Evolutionary conservation across 2,797 vertebrate genomes (phyloP), one percentile per base, ranked within the genome.

Genomic region (Paratrypauchen microcephalus): DNA sequence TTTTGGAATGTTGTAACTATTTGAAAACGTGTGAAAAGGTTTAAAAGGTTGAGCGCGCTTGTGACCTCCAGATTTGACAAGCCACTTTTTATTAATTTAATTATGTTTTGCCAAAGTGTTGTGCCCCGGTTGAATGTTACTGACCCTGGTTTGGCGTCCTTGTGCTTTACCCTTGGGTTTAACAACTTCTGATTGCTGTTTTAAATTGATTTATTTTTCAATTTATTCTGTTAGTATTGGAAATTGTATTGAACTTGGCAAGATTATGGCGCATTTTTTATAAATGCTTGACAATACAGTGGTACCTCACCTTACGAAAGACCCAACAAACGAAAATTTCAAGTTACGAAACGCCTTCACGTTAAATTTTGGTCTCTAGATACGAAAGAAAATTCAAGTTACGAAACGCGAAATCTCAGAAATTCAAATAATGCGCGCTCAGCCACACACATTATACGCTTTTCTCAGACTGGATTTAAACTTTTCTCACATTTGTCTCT

Each of bases 101-200:
- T 56, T 5, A 24, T 2, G 6, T 58, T 30, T 58, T 28, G 26
- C 6, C 15, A 30, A 24, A 58, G 56, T 28, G 26, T 30, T 28
- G 24, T 15, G 6, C 28, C 56, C 30, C 1, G 58, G 30, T 21
- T 39, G 21, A 21, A 41, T 39, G 60, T 62, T 6, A 18, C 19
- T 61, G 59, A 61, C 30, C 59, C 59, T 13, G 60, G n/a, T 21
- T 21, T 21, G 2, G 8, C 19, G 19, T 19, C 50, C 32, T 60
- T 60, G 18, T 36, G 30, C 58, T 60, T 60, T 9, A 60, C 18
- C 30, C 58, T 60, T 60, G 58, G 8, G n/a, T 62, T 23, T 23
- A 15, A 36, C 19, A 62, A 13, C 30, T 61, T 59, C 11, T n/a
- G 5, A 18, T 19, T 59, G 41, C 15, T 15, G 16, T 45, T 45